Conservation (phyloP, 2,113 vertebrate genomes). For the Rhegmatorhina hoffmannsi region DNA sequence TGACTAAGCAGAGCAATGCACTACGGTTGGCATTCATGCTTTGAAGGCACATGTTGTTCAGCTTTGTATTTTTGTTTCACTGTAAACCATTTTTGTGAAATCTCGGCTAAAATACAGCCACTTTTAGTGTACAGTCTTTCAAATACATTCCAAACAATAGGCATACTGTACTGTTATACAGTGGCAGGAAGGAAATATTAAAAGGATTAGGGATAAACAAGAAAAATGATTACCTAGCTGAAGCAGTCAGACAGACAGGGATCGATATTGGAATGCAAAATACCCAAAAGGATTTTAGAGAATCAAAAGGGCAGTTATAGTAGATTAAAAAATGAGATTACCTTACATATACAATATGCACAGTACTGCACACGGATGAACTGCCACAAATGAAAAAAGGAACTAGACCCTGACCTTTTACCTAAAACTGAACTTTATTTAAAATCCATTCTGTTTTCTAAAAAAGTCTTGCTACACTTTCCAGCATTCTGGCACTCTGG, state of each 20-base stretch:
- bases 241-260: slow-evolving; percentile 69
- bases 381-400: slow-evolving; percentile 40
- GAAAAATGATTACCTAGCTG: slow-evolving; percentile 74
- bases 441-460: background rate
- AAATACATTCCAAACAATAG: slow-evolving; percentile 56
- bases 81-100: background rate
- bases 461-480: background rate
- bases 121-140: background rate
- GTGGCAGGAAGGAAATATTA: slow-evolving; percentile 72
- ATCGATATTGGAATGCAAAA: slow-evolving; percentile 68
- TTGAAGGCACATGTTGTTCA: background rate
- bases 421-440: slow-evolving; percentile 38
- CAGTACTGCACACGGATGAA: slow-evolving; percentile 32
- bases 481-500: background rate
- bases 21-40: background rate
- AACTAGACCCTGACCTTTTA: background rate
- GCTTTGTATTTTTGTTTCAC: background rate
- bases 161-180: slow-evolving; percentile 32
- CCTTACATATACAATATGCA: slow-evolving; percentile 27
- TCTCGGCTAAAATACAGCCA: slow-evolving; percentile 6
- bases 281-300: slow-evolving; percentile 60
- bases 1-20: background rate
- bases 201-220: slow-evolving; percentile 73
- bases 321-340: slow-evolving; percentile 71
- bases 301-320: slow-evolving; percentile 68